phyloP scores from a whole-genome alignment of 1,140 invertebrate species.

The Triops longicaudatus region DNA sequence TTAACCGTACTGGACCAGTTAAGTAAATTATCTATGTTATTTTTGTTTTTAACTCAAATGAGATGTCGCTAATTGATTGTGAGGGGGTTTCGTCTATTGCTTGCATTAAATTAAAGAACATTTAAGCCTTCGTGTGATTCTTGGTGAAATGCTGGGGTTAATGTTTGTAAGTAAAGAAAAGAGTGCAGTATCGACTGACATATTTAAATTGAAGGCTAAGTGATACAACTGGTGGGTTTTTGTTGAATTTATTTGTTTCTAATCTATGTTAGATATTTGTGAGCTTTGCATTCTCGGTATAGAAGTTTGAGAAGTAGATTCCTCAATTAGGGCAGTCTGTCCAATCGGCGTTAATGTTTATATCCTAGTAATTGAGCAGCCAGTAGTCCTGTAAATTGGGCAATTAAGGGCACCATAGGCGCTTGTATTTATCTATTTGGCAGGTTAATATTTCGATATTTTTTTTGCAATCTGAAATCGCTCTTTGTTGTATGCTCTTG shows the following conservation, averaged over 20 bases:
- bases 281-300: not conserved
- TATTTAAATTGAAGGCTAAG: not conserved
- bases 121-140: not conserved
- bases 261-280: not conserved
- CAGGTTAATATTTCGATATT: not conserved
- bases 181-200: not conserved
- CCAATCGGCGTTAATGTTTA: not conserved
- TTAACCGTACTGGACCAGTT: too few relatives aligned
- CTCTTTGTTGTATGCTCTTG: not conserved
- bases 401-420: not conserved
- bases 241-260: not conserved
- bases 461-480: not conserved
- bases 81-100: not conserved
- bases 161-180: not conserved
- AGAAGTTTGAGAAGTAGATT: not conserved
- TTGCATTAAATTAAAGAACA: not conserved
- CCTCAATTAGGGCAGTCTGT: not conserved
- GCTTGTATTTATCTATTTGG: not conserved
- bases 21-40: too few relatives aligned
- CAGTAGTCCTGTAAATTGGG: not conserved
- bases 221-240: not conserved
- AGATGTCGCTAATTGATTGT: too few relatives aligned
- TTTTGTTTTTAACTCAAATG: too few relatives aligned
- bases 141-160: not conserved
- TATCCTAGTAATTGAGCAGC: not conserved